These are phyloP conservation scores for Operophtera brumata DNA, from an alignment of 2,888 invertebrate genomes.

Conservation along the genomic window DNA sequence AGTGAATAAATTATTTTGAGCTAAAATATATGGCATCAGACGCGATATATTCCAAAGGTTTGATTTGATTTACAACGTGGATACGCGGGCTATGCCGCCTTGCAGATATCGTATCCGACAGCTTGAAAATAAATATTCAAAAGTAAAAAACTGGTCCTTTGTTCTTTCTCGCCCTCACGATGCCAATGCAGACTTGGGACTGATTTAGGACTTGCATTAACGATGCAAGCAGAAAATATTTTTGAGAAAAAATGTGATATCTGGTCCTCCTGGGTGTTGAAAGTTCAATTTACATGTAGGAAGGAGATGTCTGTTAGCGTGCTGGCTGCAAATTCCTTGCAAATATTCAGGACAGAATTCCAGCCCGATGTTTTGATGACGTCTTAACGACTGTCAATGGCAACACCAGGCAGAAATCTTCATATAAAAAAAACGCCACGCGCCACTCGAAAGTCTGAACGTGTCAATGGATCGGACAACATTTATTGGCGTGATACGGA, in stretches of 20 bases:
- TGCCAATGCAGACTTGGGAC: constrained; percentile 65
- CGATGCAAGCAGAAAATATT: constrained; percentile 60
- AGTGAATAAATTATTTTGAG: constrained; percentile 31
- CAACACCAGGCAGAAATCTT: too few species aligned
- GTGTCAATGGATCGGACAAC: too few species aligned
- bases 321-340: too few species aligned
- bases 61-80: constrained; percentile 55
- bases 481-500: too few species aligned
- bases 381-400: too few species aligned
- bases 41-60: constrained; percentile 41
- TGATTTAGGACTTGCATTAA: constrained; percentile 71
- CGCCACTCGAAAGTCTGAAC: too few species aligned
- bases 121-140: constrained; percentile 39
- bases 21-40: constrained; percentile 36
- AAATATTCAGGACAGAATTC: too few species aligned
- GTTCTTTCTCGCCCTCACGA: constrained; percentile 76
- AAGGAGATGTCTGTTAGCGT: neutral
- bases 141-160: constrained; percentile 53
- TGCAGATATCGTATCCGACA: constrained; percentile 64
- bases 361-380: too few species aligned
- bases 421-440: too few species aligned
- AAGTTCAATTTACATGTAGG: neutral
- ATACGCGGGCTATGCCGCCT: constrained; percentile 53
- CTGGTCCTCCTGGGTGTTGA: neutral
- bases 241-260: neutral